Conservation (phyloP, 1,140 invertebrate species). For the Drosophila tropicalis region DNA sequence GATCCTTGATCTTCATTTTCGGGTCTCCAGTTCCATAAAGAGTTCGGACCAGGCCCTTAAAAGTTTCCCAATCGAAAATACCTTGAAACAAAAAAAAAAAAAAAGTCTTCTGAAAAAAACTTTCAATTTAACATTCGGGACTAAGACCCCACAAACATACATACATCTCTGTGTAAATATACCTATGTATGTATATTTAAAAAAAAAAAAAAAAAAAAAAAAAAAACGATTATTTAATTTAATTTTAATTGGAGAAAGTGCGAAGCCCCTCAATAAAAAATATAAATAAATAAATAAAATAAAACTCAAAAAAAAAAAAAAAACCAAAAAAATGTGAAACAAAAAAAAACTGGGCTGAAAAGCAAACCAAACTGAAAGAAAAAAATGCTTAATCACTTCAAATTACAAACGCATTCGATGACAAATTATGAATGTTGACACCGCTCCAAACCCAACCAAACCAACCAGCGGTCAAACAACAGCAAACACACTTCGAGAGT, state of each 20-base stretch:
- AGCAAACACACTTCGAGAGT: conserved; percentile 67
- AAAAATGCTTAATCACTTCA: conserved; percentile 68
- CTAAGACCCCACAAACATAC: conserved; percentile 1
- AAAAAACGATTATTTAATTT: conserved; percentile 70
- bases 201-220: conserved; percentile 26
- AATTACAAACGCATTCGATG: conserved; percentile 76
- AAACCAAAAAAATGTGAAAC: conserved; percentile 32
- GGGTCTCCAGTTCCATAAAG: no score
- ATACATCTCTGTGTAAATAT: not conserved
- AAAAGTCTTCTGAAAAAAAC: not conserved
- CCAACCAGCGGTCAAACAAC: conserved; percentile 63
- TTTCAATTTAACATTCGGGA: conserved; percentile 7
- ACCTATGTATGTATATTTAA: conserved; percentile 5
- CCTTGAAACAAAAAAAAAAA: not conserved
- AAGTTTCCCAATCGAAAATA: no score
- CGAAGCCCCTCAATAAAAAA: conserved; percentile 52
- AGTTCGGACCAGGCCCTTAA: no score
- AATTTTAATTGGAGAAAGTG: conserved; percentile 79
- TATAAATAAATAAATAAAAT: conserved; percentile 23
- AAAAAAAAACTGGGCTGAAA: conserved; percentile 22
- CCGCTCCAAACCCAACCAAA: conserved; percentile 30
- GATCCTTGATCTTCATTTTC: no score
- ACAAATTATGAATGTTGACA: conserved; percentile 76
- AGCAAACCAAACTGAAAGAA: conserved; percentile 22
- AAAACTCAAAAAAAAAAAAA: conserved; percentile 46